Evolutionary conservation across 2,113 vertebrate genomes (phyloP).

Genomic region (Microcebus ravelobensis): DNA sequence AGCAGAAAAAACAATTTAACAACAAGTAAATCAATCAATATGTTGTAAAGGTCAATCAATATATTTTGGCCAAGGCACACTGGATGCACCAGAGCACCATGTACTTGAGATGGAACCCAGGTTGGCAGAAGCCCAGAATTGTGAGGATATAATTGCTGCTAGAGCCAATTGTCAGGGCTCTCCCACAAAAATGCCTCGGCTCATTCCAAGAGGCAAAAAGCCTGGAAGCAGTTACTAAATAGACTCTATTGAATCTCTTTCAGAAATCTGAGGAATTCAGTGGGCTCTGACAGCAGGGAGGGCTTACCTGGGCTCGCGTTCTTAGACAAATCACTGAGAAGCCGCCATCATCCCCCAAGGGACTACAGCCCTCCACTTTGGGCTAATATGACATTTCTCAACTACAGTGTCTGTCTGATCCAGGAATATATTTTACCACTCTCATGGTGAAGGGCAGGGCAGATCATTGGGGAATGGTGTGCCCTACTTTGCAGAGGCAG

Average conservation of each 20-base stretch:
- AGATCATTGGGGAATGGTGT: neutral
- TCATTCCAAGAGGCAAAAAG: conserved; percentile 34
- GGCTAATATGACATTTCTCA: neutral
- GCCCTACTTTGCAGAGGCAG: neutral
- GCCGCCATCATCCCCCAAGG: neutral
- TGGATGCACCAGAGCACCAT: neutral
- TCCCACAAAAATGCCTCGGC: neutral
- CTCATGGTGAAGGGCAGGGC: neutral
- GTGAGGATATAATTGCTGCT: neutral
- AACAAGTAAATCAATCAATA: neutral
- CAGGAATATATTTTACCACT: neutral
- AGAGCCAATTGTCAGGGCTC: neutral
- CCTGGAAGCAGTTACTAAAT: conserved; percentile 2
- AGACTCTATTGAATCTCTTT: neutral
- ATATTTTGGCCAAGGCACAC: neutral
- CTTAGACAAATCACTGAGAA: neutral
- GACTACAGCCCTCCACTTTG: neutral
- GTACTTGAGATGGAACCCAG: neutral
- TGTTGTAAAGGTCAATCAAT: neutral
- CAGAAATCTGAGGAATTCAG: conserved; percentile 33
- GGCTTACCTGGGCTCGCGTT: neutral
- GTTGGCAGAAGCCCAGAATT: neutral
- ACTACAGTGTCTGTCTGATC: neutral
- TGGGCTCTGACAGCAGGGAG: neutral
- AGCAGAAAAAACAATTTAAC: neutral